phyloP scores from a whole-genome alignment of 2,888 invertebrate genomes.

The Trypoxylon attenuatum region DNA sequence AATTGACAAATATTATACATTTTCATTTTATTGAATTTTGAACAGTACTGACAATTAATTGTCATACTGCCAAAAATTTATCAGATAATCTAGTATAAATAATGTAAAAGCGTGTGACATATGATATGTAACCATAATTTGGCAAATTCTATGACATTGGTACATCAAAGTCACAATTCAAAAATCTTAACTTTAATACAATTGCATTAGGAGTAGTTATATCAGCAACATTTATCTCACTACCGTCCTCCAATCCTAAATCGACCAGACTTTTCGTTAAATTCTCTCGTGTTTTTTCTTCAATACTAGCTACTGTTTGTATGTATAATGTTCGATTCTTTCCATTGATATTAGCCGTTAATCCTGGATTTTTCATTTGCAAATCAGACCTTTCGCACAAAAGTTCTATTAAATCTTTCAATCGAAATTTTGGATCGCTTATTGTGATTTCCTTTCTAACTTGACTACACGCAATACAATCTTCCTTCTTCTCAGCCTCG shows the following conservation, averaged over 20 bases:
- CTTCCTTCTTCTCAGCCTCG: conserved; percentile 89
- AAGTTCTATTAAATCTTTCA: conserved; percentile 88
- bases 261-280: conserved; percentile 90
- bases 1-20: conserved; percentile 14
- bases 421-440: conserved; percentile 80
- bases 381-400: conserved; percentile 86
- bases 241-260: conserved; percentile 88
- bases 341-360: conserved; percentile 87
- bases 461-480: conserved; percentile 93
- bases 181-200: conserved; percentile 84
- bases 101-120: conserved; percentile 36
- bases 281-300: conserved; percentile 91
- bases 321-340: conserved; percentile 95
- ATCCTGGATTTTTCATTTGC: conserved; percentile 94
- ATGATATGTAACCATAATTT: conserved; percentile 19
- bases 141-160: conserved; percentile 21
- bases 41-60: conserved; percentile 9
- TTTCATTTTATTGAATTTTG: conserved; percentile 17
- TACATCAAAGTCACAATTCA: conserved; percentile 63
- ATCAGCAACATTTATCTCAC: conserved; percentile 93
- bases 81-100: conserved; percentile 22
- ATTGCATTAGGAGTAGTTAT: conserved; percentile 90
- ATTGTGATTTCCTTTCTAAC: conserved; percentile 80
- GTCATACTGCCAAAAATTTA: conserved; percentile 8
- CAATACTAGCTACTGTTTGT: conserved; percentile 93